Evolutionary conservation across 30 jellyfish, hydroid and myxozoan genomes (phyloP).

Genomic region (Hydractinia echinata): DNA sequence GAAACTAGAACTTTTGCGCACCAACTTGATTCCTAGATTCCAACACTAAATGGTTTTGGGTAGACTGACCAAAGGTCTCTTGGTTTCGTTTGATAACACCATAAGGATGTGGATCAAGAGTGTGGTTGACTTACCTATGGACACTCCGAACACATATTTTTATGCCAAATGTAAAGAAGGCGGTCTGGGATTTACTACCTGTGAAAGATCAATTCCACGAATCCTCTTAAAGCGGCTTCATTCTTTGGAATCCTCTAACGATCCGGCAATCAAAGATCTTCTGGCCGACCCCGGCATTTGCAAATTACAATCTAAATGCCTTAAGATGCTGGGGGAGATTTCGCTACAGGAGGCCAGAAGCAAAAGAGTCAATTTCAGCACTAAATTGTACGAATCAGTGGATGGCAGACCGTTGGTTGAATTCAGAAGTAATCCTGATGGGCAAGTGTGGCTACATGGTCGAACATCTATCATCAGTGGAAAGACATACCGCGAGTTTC

Average conservation of each 20-base stretch:
- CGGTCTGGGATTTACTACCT: neutral
- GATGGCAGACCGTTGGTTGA: neutral
- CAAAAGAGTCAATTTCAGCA: neutral
- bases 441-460: neutral
- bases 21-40: neutral
- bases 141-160: neutral
- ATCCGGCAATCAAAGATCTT: neutral
- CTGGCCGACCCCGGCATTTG: too few species aligned
- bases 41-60: neutral
- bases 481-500: neutral
- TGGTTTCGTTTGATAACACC: too few species aligned
- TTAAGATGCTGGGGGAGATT: too few species aligned
- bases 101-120: too few species aligned
- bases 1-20: neutral
- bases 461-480: neutral
- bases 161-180: neutral
- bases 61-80: neutral
- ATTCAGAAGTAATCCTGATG: neutral
- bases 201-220: too few species aligned
- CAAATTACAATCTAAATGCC: too few species aligned
- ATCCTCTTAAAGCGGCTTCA: too few species aligned
- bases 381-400: neutral
- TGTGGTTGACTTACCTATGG: neutral
- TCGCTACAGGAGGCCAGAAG: too few species aligned
- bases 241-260: too few species aligned